A percentile compares a stretch with the other conserved stretches of the same genome.
These are phyloP conservation scores for Triops cancriformis DNA, from an alignment of 1,140 invertebrate genomes.

Conservation along the genomic window DNA sequence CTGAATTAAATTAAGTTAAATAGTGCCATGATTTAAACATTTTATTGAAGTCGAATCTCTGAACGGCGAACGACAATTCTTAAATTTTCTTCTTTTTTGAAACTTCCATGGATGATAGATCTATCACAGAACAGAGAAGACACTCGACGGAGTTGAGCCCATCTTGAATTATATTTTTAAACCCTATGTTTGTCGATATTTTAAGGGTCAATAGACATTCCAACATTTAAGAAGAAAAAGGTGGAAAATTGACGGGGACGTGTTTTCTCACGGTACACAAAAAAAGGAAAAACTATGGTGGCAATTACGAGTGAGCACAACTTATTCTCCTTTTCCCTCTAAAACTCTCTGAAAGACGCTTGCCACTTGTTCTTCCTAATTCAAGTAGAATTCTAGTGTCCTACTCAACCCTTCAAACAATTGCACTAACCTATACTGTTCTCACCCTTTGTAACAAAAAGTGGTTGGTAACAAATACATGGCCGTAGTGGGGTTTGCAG, in stretches of 20 bases:
- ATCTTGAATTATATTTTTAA: background rate
- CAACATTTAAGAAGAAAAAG: background rate
- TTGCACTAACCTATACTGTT: background rate
- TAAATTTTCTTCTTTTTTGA: background rate
- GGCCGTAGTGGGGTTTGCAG: background rate
- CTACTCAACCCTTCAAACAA: background rate
- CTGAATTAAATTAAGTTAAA: no score
- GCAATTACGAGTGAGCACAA: constrained; percentile 4
- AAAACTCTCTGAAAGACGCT: background rate
- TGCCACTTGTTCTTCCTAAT: background rate
- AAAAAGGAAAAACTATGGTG: background rate
- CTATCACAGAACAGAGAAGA: constrained; percentile 13
- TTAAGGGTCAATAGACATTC: background rate
- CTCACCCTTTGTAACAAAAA: constrained; percentile 2
- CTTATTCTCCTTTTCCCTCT: background rate
- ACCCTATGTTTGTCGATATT: background rate
- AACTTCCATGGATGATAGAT: constrained; percentile 14
- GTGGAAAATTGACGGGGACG: background rate
- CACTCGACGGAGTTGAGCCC: constrained; percentile 11
- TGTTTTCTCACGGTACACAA: background rate
- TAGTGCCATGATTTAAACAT: background rate
- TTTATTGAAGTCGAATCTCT: background rate
- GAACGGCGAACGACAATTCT: background rate
- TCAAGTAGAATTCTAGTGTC: background rate
- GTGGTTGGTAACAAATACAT: constrained; percentile 7